phyloP scores from a whole-genome alignment of 2,888 invertebrate genomes.

The Habroteleia sp. region DNA sequence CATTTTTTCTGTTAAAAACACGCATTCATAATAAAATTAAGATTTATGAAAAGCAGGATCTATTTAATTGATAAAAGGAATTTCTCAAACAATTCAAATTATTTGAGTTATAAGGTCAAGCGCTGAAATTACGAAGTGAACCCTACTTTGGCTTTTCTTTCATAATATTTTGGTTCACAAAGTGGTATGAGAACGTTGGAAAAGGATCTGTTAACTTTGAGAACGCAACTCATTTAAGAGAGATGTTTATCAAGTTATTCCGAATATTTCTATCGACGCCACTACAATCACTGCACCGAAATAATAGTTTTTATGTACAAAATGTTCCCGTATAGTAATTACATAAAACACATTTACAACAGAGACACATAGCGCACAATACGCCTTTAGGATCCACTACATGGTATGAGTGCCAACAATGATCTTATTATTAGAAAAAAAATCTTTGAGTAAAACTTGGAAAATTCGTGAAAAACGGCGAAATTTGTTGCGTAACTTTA shows the following conservation, averaged over 20 bases:
- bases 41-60: too few species aligned
- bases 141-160: conserved; percentile 2
- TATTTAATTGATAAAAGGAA: too few species aligned
- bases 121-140: conserved; percentile 1
- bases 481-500: conserved; percentile 51
- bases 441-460: conserved; percentile 46
- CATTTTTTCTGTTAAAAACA: too few species aligned
- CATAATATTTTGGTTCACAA: conserved; percentile 15
- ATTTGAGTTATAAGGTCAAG: conserved; percentile 4
- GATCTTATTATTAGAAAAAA: conserved; percentile 55
- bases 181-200: conserved; percentile 21
- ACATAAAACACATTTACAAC: conserved; percentile 52
- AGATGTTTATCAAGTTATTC: conserved; percentile 49
- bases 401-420: conserved; percentile 45
- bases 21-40: too few species aligned
- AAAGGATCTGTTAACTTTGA: conserved; percentile 39
- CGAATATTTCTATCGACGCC: conserved; percentile 56
- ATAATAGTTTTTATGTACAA: conserved; percentile 50
- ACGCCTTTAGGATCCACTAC: conserved; percentile 40
- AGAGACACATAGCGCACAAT: conserved; percentile 30
- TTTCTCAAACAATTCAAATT: conserved; percentile 7
- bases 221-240: conserved; percentile 20
- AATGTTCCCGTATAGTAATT: conserved; percentile 44
- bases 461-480: conserved; percentile 35
- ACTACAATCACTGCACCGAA: conserved; percentile 29